Base-by-base conservation (phyloP, 2,797 vertebrate genomes). In the Carapus acus region DNA sequence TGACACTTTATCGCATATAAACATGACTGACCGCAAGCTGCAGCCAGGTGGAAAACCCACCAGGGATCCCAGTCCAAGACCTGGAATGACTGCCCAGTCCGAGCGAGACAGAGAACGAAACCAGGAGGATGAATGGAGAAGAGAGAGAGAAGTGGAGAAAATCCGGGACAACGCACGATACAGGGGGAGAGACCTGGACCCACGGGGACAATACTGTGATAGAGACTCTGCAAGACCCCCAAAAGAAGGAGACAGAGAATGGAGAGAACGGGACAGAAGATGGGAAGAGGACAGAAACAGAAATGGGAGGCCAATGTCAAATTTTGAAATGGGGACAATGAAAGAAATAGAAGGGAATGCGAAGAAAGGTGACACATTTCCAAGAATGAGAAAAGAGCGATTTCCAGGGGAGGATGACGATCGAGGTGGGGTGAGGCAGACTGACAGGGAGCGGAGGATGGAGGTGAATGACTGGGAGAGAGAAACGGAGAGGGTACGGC, bases 361-460 rank as follows among this genome's bases (percentile, higher is more conserved):
- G 49, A 79, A 46, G 41, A 84, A 86, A 69, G 81, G 85, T 0
- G 84, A 81, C 47, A 88, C 87, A 4, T 86, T 86, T 77, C 85
- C 85, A 12, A 79, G 73, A 58, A 78, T 76, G 47, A 65, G 46
- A 56, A 83, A 65, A 43, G 79, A 79, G 15, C 12, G 11, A 29
- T 62, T 56, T 6, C 1, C 9, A 12, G 63, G 60, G 38, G 34
- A 55, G 23, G 48, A 54, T 20, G 68, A 53, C 9, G 69, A 54
- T 21, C 62, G 43, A 44, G 37, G 21, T 2, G 65, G 67, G 11
- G 53, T 19, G 40, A 73, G 47, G 40, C 54, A 43, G 4, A 58
- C 51, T 29, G 80, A 79, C 2, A 56, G 40, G 39, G 67, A 58
- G 1, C 74, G 43, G 45, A 65, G 46, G 58, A 41, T 13, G 11